These are phyloP conservation scores for Micropterix aruncella DNA, from an alignment of 2,888 invertebrate species.

Conservation along the genomic window DNA sequence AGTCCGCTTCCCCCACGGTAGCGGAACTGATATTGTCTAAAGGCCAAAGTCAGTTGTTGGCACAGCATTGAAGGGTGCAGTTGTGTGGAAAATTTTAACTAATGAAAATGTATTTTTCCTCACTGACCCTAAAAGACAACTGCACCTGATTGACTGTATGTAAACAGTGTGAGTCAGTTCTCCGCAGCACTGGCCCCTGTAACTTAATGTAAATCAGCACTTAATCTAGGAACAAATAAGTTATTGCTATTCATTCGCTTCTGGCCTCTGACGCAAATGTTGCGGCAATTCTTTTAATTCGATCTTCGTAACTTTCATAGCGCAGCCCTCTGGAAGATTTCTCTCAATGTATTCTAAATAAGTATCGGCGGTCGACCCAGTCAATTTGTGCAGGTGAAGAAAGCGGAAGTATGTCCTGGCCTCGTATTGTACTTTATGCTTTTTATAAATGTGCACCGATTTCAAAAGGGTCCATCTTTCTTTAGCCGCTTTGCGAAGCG, in stretches of 20 bases:
- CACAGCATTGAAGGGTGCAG: no score
- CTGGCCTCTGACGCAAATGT: constrained; percentile 26
- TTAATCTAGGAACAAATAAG: no score
- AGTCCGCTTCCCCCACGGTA: no score
- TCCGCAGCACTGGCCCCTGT: no score
- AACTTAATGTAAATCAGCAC: no score
- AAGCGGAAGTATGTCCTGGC: constrained; percentile 82
- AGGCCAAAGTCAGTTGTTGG: no score
- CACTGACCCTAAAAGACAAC: no score
- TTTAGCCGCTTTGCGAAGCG: constrained; percentile 55
- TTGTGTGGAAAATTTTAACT: no score
- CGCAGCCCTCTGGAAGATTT: constrained; percentile 95
- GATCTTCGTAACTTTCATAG: constrained; percentile 78
- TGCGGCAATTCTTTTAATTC: constrained; percentile 42
- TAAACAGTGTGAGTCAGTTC: no score
- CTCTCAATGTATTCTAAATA: constrained; percentile 91
- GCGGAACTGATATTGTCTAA: no score
- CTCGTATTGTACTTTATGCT: constrained; percentile 93
- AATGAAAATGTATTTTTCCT: no score
- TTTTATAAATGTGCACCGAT: constrained; percentile 82
- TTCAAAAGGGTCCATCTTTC: constrained; percentile 71
- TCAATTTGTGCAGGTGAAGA: constrained; percentile 69
- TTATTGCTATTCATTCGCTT: neutral
- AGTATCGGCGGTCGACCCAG: constrained; percentile 92
- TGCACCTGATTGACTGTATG: no score